These are phyloP conservation scores for Littorina saxatilis DNA, from an alignment of 1,140 invertebrate genomes.

Conservation along the genomic window DNA sequence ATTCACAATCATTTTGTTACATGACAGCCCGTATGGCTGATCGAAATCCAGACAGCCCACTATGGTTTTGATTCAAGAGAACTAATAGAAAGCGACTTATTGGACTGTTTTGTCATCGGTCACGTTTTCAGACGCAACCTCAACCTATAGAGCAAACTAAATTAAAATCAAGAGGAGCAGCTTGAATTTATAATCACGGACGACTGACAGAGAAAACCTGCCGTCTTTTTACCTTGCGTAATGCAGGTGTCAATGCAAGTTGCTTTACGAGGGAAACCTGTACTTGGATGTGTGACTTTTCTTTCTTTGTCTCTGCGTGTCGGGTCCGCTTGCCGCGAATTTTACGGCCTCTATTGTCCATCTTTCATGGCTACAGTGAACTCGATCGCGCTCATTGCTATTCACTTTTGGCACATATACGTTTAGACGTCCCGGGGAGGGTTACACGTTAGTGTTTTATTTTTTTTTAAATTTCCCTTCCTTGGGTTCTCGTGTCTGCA, in stretches of 20 bases:
- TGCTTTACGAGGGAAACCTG: background rate
- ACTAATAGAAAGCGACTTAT: too few relatives aligned
- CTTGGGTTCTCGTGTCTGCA: too few relatives aligned
- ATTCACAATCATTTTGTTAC: too few relatives aligned
- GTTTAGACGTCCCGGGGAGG: too few relatives aligned
- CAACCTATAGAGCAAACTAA: too few relatives aligned
- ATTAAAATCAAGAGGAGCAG: background rate
- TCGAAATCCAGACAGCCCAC: too few relatives aligned
- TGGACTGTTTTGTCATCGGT: too few relatives aligned
- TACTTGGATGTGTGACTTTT: background rate
- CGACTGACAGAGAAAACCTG: constrained; percentile 5
- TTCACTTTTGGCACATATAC: constrained; percentile 11
- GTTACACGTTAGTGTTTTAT: too few relatives aligned
- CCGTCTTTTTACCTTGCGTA: background rate
- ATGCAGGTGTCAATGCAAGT: background rate
- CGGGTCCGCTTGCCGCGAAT: background rate
- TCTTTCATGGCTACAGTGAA: constrained; percentile 19
- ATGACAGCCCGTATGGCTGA: too few relatives aligned
- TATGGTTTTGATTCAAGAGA: too few relatives aligned
- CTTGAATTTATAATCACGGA: constrained; percentile 7
- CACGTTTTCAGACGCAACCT: too few relatives aligned
- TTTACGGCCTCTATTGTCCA: constrained; percentile 22
- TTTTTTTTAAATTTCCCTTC: too few relatives aligned
- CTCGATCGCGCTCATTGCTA: constrained; percentile 26
- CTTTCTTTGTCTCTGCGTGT: background rate